phyloP scores from a whole-genome alignment of 2,113 vertebrate species.

The Toxotes chatareus region DNA sequence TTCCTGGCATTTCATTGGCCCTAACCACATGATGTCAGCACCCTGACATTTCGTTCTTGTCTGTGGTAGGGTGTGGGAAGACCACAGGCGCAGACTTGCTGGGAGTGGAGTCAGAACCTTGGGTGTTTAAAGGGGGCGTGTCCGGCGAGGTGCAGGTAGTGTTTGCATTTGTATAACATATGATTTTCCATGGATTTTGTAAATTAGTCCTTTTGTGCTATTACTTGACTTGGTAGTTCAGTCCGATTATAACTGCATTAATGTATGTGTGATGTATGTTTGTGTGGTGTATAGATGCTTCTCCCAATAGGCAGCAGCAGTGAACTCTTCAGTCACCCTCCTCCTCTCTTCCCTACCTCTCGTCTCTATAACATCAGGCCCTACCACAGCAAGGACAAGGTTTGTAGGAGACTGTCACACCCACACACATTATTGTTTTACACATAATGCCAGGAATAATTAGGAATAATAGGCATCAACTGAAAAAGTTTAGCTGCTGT shows the following conservation, averaged over 20 bases:
- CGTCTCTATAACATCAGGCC: conserved; percentile 88
- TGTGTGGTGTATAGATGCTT: conserved; percentile 82
- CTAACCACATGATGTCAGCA: not conserved
- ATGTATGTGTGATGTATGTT: conserved; percentile 8
- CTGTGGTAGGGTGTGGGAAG: conserved; percentile 86
- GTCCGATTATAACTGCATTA: not conserved
- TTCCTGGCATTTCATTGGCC: conserved; percentile 8
- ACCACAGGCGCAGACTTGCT: conserved; percentile 76
- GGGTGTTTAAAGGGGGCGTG: conserved; percentile 87
- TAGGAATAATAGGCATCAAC: not conserved
- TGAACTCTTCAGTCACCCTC: conserved; percentile 90
- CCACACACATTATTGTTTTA: not conserved
- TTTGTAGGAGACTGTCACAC: not conserved
- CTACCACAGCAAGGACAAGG: conserved; percentile 88
- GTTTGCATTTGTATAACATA: conserved; percentile 4
- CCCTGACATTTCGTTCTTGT: conserved; percentile 19
- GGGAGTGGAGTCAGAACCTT: conserved; percentile 86
- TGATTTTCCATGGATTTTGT: not conserved
- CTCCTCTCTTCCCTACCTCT: conserved; percentile 87
- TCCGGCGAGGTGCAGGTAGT: conserved; percentile 90
- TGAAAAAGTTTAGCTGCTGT: not conserved
- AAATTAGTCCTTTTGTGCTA: not conserved
- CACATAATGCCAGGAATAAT: not conserved
- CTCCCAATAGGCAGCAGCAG: conserved; percentile 86
- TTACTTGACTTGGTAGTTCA: not conserved